Conservation (phyloP, 2,888 invertebrate genomes). For the Sisyra nigra region DNA sequence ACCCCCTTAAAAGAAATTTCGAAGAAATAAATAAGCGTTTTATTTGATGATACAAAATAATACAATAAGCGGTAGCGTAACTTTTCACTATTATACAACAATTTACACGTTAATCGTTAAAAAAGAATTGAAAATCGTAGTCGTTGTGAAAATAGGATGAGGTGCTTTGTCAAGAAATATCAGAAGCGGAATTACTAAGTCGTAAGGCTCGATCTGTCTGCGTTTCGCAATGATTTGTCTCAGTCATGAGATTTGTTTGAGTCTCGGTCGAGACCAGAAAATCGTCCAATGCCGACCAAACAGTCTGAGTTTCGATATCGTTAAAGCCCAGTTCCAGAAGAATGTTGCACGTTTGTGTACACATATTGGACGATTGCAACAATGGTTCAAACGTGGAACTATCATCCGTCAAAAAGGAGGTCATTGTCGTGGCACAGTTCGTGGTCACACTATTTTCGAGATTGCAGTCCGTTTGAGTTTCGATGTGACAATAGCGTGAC, state of each 20-base stretch:
- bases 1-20: too few relatives aligned
- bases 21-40: too few relatives aligned
- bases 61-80: too few relatives aligned
- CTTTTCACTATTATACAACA: too few relatives aligned
- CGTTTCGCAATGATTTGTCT: conserved; percentile 33
- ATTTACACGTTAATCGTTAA: too few relatives aligned
- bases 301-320: conserved; percentile 48
- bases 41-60: too few relatives aligned
- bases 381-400: conserved; percentile 25
- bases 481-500: conserved; percentile 30
- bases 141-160: too few relatives aligned
- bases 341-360: conserved; percentile 37
- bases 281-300: conserved; percentile 34
- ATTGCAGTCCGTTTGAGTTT: conserved; percentile 41
- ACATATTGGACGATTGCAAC: conserved; percentile 29
- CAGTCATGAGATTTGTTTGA: conserved; percentile 30
- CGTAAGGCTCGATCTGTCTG: conserved; percentile 28
- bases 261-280: conserved; percentile 40
- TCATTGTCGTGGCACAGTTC: background rate
- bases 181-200: conserved; percentile 3
- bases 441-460: conserved; percentile 6
- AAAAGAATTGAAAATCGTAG: too few relatives aligned
- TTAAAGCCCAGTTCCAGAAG: conserved; percentile 36
- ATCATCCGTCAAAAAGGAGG: conserved; percentile 24
- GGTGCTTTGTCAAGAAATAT: conserved; percentile 6